These are phyloP conservation scores for Odontocolon sp. DNA, from an alignment of 2,888 invertebrate genomes.

Conservation along the genomic window DNA sequence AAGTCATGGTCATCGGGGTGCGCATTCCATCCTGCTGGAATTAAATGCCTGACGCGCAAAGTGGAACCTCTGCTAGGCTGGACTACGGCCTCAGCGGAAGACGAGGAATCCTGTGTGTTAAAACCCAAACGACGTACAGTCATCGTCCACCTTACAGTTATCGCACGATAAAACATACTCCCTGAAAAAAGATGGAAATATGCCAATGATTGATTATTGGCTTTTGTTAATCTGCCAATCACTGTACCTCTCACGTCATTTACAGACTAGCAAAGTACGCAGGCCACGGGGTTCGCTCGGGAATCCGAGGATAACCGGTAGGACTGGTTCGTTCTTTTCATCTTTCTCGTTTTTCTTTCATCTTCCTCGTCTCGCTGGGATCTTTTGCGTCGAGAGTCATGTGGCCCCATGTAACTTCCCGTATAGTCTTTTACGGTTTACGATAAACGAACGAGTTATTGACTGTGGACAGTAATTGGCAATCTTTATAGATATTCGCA, in stretches of 20 bases:
- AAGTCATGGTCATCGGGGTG: conserved; percentile 48
- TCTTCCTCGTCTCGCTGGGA: conserved; percentile 27
- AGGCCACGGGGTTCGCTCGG: conserved; percentile 39
- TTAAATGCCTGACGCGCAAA: conserved; percentile 46
- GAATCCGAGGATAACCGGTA: conserved; percentile 61
- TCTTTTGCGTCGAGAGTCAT: conserved; percentile 20
- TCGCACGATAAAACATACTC: too few species aligned
- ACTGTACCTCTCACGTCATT: neutral
- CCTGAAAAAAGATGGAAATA: too few species aligned
- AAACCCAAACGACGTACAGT: too few species aligned
- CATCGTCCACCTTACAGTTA: too few species aligned
- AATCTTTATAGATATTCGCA: too few species aligned
- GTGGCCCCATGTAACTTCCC: conserved; percentile 40
- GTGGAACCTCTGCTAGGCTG: conserved; percentile 24
- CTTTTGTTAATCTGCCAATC: neutral
- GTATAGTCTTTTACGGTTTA: neutral
- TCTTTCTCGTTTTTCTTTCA: conserved; percentile 8
- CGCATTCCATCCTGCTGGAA: conserved; percentile 29
- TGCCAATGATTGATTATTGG: too few species aligned
- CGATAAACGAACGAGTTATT: too few species aligned
- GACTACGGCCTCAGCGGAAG: conserved; percentile 36
- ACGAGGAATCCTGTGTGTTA: conserved; percentile 30
- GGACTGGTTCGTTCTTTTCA: conserved; percentile 49
- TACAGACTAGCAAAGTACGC: conserved; percentile 42
- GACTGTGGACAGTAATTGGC: too few species aligned